Base-by-base conservation (phyloP, 1,140 invertebrate species). In the Tetragonula clypearis region DNA sequence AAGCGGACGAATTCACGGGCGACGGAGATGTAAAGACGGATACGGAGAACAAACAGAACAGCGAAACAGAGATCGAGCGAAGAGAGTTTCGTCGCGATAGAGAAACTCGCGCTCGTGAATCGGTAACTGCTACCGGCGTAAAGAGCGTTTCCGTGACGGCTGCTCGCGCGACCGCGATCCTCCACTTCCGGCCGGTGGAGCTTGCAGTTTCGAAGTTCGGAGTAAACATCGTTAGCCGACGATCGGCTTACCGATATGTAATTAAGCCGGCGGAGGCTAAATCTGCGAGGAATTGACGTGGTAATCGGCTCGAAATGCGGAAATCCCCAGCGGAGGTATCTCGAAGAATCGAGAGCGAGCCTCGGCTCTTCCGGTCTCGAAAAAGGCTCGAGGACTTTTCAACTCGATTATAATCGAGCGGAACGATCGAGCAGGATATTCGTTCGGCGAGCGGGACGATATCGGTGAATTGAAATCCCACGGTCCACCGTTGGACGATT, bases 201-300 rank as follows among this genome's bases (percentile, higher is more conserved):
- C 58, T 83, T 65, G 85, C 85, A 83, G 80, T 84, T 78, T 73
- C 58, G 17, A 89, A 90, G 78, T 89, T 87, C 55, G 19, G 85
- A 74, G 82, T 87, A 90, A 90, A 90, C 87, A 90, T 90, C 88
- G 82, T 90, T 90, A 90, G 65, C 66, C 81, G 75, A 26, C 78
- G 88, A 84, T 87, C 85, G 88, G 74, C 82, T 89, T 81, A 85
- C 82, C 74, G 68, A 79, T 89, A 76, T 87, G 80, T 89, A 90
- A 90, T 90, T 89, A 87, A 88, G 79, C 82, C 75, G 49, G 60
- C 21, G 79, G 66, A 72, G 84, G 89, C 78, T 88, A 60, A 86
- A 86, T 76, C 79, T 69, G 69, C 56, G 58, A 84, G 66, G 53
- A 80, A 81, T 60, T 74, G 66, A 55, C 84, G 69, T 41, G 35